Evolutionary conservation across 2,888 invertebrate genomes (phyloP).

Genomic region (Aphidius colemani): DNA sequence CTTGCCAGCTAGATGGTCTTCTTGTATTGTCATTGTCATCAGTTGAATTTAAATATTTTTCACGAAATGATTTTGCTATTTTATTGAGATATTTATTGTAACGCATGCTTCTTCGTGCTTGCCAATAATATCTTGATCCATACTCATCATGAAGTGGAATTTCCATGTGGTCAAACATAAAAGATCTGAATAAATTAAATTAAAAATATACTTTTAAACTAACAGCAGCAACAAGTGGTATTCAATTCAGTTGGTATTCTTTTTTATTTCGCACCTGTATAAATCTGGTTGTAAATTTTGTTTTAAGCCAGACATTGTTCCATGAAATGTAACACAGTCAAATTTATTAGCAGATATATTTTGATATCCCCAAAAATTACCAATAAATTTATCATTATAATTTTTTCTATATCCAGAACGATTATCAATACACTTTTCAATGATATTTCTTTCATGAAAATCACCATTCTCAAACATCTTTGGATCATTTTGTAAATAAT

Average conservation of each 20-base stretch:
- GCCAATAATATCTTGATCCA: constrained; percentile 84
- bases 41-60: constrained; percentile 67
- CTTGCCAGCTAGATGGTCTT: constrained; percentile 67
- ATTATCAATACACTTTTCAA: constrained; percentile 62
- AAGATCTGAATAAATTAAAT: constrained; percentile 58
- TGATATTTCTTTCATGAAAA: constrained; percentile 83
- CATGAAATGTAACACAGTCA: constrained; percentile 84
- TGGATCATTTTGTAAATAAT: constrained; percentile 82
- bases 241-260: constrained; percentile 8
- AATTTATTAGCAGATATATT: constrained; percentile 70
- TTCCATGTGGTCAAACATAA: constrained; percentile 82
- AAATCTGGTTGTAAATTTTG: constrained; percentile 64
- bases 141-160: constrained; percentile 86
- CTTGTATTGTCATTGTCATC: constrained; percentile 66
- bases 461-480: constrained; percentile 81
- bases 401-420: constrained; percentile 48
- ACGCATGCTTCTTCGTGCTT: constrained; percentile 86
- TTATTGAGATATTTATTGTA: constrained; percentile 73
- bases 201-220: background rate
- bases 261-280: constrained; percentile 55
- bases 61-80: constrained; percentile 73
- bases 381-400: constrained; percentile 56
- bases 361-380: constrained; percentile 74
- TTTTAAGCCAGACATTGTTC: constrained; percentile 69
- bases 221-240: background rate